Evolutionary conservation across 2,797 vertebrate genomes (phyloP), one percentile per base, ranked within the genome.

Genomic region (Poecilia picta): DNA sequence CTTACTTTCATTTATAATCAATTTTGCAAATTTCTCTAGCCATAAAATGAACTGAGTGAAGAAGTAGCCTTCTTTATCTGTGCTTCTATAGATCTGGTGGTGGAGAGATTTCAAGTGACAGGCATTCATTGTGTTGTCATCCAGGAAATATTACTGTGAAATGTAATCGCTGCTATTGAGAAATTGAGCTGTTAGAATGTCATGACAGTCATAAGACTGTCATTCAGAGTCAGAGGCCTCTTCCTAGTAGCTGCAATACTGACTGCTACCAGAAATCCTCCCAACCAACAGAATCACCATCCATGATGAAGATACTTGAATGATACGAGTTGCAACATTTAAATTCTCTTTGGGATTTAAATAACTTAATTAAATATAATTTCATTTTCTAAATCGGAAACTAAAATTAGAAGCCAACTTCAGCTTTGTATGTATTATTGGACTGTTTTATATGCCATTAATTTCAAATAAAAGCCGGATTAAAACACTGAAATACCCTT

Each of bases 381-480:
- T 28, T 53, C 79, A 87, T 51, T 51, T 23, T 49, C 18, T 51
- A 51, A 23, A 51, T 51, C 49, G 20, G 2, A 51, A 51, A 8
- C 49, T 51, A 13, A 28, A 28, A 28, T 2, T 28, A 8, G 25
- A 57, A 28, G n/a, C 55, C n/a, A 28, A 57, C 51, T 57, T 57
- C 55, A 57, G 55, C 55, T 57, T 57, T 57, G n/a, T 28, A 13
- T 59, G 12, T 15, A 28, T 31, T 31, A 28, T 59, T 28, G 5
- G n/a, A 59, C 12, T 31, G n/a, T 31, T 59, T 59, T 13, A 31
- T 47, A 47, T 72, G 3, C 31, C 6, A 36, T 20, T 36, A 18
- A 36, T 23, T 51, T 73, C 47, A 23, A 36, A 25, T 33, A 39
- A 51, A 51, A 5, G 10, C 45, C 71, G 8, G 31, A 23, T 51